Evolutionary conservation across 2,113 vertebrate species (phyloP), one percentile per base, ranked within the genome.

Genomic region (Hippopotamus amphibius): DNA sequence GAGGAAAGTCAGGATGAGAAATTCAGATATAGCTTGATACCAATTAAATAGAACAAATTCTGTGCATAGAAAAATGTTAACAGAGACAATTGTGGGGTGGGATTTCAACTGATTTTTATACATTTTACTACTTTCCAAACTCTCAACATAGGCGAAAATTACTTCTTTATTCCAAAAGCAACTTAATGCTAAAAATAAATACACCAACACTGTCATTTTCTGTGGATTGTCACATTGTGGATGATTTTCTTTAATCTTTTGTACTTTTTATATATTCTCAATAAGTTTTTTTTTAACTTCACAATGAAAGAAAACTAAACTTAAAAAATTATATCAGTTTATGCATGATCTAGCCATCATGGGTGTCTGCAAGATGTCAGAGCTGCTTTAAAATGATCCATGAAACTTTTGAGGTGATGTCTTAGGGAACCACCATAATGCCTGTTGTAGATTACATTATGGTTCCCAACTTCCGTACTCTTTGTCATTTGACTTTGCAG

Each of bases 171-270:
- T 76, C 24, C 71, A 33, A 94, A 71, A 63, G 14, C 72, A 95
- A 76, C 53, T 69, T 61, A 91, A 88, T 61, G 74, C 37, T 71
- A 80, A 93, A 84, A 96, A 37, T 63, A 84, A 90, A 57, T 85
- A 43, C 14, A 76, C n/a, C 4, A 14, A 66, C 15, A 80, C 55
- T 48, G 16, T 83, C 26, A 90, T 61, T 81, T 85, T 85, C 3
- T 55, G 0, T 87, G 26, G 9, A n/a, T 69, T 90, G 10, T 37
- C 65, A 88, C 50, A 69, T 71, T 65, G 16, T 71, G 6, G 4
- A n/a, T 66, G 26, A 43, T 37, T 57, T 74, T 93, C 72, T 37
- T 9, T 71, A 37, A 28, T 61, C 17, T 90, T 46, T 55, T 68
- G 15, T 50, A 59, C 28, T 82, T 90, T 86, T 33, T 4, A n/a